These are phyloP conservation scores for Mesocricetus auratus DNA, from an alignment of 2,113 vertebrate genomes.

Conservation along the genomic window DNA sequence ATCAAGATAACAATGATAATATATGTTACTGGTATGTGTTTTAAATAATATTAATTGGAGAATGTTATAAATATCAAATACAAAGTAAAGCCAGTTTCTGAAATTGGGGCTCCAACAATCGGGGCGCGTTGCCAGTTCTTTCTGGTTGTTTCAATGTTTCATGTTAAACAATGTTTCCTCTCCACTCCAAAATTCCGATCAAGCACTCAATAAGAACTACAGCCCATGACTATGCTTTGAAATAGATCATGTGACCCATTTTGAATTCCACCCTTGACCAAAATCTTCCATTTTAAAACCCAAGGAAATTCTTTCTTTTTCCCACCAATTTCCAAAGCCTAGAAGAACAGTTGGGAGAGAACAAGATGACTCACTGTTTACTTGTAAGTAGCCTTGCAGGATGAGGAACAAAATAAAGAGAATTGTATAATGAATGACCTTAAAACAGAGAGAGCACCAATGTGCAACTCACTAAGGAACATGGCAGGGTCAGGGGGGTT, in stretches of 20 bases:
- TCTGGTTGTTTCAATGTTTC: conserved; percentile 52
- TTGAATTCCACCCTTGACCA: conserved; percentile 53
- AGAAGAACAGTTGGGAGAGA: conserved; percentile 2
- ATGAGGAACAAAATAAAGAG: not conserved
- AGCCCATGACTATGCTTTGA: conserved; percentile 21
- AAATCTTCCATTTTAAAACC: conserved; percentile 55
- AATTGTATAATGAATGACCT: not conserved
- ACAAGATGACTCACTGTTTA: conserved; percentile 11
- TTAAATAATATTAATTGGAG: conserved; percentile 29
- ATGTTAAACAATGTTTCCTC: conserved; percentile 62
- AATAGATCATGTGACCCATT: conserved; percentile 27
- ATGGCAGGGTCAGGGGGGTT: not conserved
- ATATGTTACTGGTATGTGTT: not conserved
- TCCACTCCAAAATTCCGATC: conserved; percentile 63
- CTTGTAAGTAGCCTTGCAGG: not conserved
- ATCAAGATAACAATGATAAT: not conserved
- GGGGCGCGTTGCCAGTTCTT: not conserved
- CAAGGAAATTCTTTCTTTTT: not conserved
- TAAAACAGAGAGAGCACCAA: not conserved
- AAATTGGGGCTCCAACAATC: conserved; percentile 7
- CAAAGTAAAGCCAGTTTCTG: not conserved
- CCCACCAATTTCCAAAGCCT: conserved; percentile 13
- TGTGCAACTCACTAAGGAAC: not conserved
- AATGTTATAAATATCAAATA: not conserved
- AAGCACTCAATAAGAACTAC: conserved; percentile 40